These are phyloP conservation scores for Thalassophryne amazonica DNA, from an alignment of 2,797 vertebrate genomes.

Conservation along the genomic window DNA sequence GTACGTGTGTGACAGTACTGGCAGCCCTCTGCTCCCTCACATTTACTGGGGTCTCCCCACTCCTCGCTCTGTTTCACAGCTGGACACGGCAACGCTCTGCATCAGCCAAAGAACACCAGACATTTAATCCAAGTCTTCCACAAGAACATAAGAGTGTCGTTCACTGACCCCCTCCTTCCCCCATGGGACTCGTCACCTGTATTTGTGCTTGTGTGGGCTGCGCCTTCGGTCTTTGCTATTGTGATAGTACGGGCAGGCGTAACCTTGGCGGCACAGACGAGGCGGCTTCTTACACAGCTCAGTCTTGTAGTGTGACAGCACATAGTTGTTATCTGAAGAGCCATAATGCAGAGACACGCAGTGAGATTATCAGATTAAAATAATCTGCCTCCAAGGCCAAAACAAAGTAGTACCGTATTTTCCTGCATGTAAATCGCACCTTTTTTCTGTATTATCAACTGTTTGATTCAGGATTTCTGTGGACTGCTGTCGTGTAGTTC, in stretches of 20 bases:
- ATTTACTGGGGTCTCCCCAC: slow-evolving; percentile 98
- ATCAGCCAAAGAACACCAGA: no score
- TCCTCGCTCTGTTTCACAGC: slow-evolving; percentile 97
- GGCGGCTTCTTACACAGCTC: slow-evolving; percentile 98
- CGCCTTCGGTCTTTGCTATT: slow-evolving; percentile 98
- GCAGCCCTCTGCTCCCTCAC: slow-evolving; percentile 92
- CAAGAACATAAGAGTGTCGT: not conserved
- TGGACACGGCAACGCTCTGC: slow-evolving; percentile 92
- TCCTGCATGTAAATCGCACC: no score
- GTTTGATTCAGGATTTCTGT: no score
- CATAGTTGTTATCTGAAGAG: slow-evolving; percentile 88
- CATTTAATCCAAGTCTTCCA: no score
- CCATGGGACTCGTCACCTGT: slow-evolving; percentile 79
- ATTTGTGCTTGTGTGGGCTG: slow-evolving; percentile 97
- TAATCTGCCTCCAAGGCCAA: no score
- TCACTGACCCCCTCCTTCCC: not conserved
- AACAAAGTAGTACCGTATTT: no score
- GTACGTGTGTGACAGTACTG: slow-evolving; percentile 98
- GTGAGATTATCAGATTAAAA: no score
- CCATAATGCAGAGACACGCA: not conserved
- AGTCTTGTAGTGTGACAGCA: slow-evolving; percentile 97
- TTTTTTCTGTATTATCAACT: no score
- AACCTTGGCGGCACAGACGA: slow-evolving; percentile 96
- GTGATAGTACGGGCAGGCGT: slow-evolving; percentile 98
- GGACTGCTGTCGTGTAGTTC: no score